Conservation (phyloP, 1,140 invertebrate genomes). For the Bicyclus anynana region DNA sequence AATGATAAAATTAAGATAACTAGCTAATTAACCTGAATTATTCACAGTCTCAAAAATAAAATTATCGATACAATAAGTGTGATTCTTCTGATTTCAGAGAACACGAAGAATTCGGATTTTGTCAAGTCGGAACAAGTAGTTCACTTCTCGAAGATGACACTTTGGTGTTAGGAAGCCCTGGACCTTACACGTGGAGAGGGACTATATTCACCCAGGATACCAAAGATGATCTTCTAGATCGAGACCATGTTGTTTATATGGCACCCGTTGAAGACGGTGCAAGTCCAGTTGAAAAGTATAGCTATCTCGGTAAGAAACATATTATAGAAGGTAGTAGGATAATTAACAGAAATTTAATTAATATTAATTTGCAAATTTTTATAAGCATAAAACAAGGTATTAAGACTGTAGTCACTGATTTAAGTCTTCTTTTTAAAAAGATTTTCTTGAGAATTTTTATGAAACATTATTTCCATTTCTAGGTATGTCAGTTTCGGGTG, state of each 20-base stretch:
- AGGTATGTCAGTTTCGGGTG: slow-evolving; percentile 93
- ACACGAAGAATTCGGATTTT: slow-evolving; percentile 93
- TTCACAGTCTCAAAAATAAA: no score
- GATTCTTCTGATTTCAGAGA: slow-evolving; percentile 79
- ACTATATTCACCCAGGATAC: slow-evolving; percentile 89
- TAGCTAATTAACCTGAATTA: no score
- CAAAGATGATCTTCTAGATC: slow-evolving; percentile 84
- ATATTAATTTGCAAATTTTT: no score
- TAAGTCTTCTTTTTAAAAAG: no score
- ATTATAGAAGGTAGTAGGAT: no score
- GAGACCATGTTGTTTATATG: slow-evolving; percentile 89
- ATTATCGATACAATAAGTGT: no score
- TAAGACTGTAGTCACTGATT: no score
- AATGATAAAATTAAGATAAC: no score
- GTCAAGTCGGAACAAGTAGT: slow-evolving; percentile 94
- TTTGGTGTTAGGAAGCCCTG: slow-evolving; percentile 90
- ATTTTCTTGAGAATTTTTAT: no score
- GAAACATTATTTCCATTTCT: slow-evolving; percentile 50
- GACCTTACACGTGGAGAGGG: slow-evolving; percentile 92
- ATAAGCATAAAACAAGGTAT: no score
- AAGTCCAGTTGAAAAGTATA: slow-evolving; percentile 91
- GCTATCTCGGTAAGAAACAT: slow-evolving; percentile 85
- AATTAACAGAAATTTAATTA: no score
- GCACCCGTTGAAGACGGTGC: slow-evolving; percentile 81
- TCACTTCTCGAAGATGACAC: slow-evolving; percentile 87